Base-by-base conservation (phyloP, 1,140 invertebrate genomes). In the Streblospio benedicti region DNA sequence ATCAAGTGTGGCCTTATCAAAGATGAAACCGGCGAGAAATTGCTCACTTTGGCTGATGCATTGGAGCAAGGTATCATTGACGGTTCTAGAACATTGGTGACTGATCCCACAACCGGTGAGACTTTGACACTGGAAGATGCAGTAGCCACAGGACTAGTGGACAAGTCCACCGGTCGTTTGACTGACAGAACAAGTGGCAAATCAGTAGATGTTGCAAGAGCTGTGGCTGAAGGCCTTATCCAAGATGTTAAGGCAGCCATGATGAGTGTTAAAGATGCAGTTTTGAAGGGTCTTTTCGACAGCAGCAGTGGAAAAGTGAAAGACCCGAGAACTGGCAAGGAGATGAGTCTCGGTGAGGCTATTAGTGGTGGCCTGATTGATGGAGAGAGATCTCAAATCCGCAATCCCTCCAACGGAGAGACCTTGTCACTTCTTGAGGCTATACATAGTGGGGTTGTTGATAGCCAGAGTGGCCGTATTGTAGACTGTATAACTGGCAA, bases 21-120 rank as follows among this genome's bases (percentile, higher is more conserved):
- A 66, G 83, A 93, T 50, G 27, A 31, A 6, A 31, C 27, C 1
- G 20, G 31, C 5, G 57, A 20, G 16, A 30, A 31, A 18, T 31
- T 12, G n/a, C 16, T 51, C 2, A 30, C 57, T 5, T 23, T 59
- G 31, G 57, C 23, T 16, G 57, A 59, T 9, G 57, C 57, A 33
- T 86, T 93, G 49, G 83, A 83, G 14, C 80, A 81, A n/a, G 91
- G 90, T n/a, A 84, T 93, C 16, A 87, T 87, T 67, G 85, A 90
- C 71, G 81, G n/a, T n/a, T n/a, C n/a, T n/a, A n/a, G n/a, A n/a
- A n/a, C n/a, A n/a, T n/a, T n/a, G n/a, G n/a, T n/a, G n/a, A n/a
- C n/a, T n/a, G n/a, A n/a, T n/a, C n/a, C n/a, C n/a, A n/a, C n/a
- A n/a, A n/a, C n/a, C n/a, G n/a, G n/a, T n/a, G n/a, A n/a, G n/a